Conservation (phyloP, 2,888 invertebrate species). For the Monopis laevigella region DNA sequence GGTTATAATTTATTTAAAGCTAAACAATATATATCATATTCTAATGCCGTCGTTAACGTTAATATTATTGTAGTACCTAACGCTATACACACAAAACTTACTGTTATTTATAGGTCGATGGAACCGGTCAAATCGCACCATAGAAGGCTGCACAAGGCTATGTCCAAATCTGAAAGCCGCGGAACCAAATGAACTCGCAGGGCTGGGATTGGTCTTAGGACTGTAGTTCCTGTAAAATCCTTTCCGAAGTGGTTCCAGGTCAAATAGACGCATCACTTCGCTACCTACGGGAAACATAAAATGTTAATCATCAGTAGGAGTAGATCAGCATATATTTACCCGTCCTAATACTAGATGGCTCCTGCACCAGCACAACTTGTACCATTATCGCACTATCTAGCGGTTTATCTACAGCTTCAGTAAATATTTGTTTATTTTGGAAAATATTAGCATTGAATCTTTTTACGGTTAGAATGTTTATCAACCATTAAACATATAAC, state of each 20-base stretch:
- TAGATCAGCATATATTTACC: no score
- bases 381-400: no score
- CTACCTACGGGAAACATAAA: slow-evolving; percentile 61
- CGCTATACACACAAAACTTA: slow-evolving; percentile 58
- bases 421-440: no score
- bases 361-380: no score
- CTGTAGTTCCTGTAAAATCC: slow-evolving; percentile 80
- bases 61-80: no score
- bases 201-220: slow-evolving; percentile 73
- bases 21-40: not conserved
- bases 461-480: no score
- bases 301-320: no score
- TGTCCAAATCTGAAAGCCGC: slow-evolving; percentile 90
- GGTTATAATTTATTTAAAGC: not conserved
- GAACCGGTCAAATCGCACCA: slow-evolving; percentile 76
- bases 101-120: slow-evolving; percentile 77
- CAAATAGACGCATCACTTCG: slow-evolving; percentile 80
- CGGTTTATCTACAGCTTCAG: no score
- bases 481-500: no score
- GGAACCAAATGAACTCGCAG: slow-evolving; percentile 81
- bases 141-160: slow-evolving; percentile 82
- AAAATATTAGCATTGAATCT: no score
- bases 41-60: no score
- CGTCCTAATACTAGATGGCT: no score
- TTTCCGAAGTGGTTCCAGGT: slow-evolving; percentile 71